Evolutionary conservation across 1,140 invertebrate species (phyloP), one percentile per base, ranked within the genome.

Genomic region (Ooceraea biroi): DNA sequence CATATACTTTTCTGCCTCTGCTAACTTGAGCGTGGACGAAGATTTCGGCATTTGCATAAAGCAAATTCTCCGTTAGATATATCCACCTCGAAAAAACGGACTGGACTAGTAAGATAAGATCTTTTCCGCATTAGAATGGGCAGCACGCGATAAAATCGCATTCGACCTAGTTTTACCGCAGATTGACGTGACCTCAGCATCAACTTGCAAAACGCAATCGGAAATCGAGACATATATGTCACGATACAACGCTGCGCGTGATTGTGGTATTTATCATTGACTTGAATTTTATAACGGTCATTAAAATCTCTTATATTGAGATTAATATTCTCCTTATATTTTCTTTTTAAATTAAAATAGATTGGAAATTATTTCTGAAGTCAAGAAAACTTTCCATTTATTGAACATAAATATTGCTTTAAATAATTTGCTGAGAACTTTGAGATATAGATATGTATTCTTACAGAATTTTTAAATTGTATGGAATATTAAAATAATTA

Each of bases 151-250:
- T 87, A 69, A 82, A 84, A 69, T 73, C 87, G 55, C 27, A n/a
- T 58, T 71, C 68, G 85, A 71, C 86, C 73, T 52, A 87, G 60
- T 87, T 88, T 80, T 36, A 68, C 4, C 1, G 72, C 22, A 58
- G 48, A 80, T 78, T 30, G 55, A 80, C 77, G 46, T 27, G 61
- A 65, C 48, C 82, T 80, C 68, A 63, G 27, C 46, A 68, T 74
- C 58, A 57, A 36, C 55, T 85, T 68, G 66, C 44, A n/a, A 14
- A 65, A 7, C 69, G 17, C 36, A 68, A 86, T 83, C 71, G 41
- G 52, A 48, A 86, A 63, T 63, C 50, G 65, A 74, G 46, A 76
- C 3, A n/a, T 19, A 50, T 36, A 36, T 36, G 36, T 7, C 30
- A 8, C 50, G 27, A n/a, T 48, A 57, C 17, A n/a, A 63, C 19